Conservation (phyloP, 2,888 invertebrate species). For the Campoletis raptor region DNA sequence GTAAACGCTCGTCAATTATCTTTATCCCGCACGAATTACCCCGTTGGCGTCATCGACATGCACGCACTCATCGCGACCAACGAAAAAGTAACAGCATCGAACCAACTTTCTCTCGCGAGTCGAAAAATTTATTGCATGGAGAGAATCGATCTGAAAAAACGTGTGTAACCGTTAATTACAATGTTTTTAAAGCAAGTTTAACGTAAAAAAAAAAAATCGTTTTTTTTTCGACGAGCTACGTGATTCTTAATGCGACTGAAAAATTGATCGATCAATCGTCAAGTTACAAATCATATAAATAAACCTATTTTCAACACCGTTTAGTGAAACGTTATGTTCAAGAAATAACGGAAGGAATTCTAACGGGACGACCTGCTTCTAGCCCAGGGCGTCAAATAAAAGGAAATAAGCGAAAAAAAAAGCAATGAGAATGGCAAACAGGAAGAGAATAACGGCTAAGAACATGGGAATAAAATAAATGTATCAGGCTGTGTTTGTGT, state of each 20-base stretch:
- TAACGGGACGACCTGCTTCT: constrained; percentile 29
- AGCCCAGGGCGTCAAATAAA: neutral
- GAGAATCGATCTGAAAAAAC: neutral
- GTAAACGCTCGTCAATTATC: constrained; percentile 9
- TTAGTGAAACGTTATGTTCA: neutral
- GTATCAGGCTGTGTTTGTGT: constrained; percentile 1
- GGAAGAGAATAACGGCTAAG: constrained; percentile 65
- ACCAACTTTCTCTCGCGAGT: constrained; percentile 18
- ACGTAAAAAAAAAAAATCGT: neutral
- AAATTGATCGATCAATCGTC: neutral
- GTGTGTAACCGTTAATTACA: neutral
- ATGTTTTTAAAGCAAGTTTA: neutral
- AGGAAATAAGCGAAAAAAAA: constrained; percentile 3
- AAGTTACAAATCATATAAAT: neutral
- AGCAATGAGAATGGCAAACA: constrained; percentile 34
- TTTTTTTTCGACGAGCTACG: neutral
- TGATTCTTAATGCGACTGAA: neutral
- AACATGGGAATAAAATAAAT: constrained; percentile 20
- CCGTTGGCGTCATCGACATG: constrained; percentile 8
- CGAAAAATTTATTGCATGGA: neutral
- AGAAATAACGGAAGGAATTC: neutral
- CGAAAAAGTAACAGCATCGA: neutral
- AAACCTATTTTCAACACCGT: neutral
- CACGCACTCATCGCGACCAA: neutral
- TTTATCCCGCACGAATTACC: neutral